Percentiles rank a stretch among this genome's conserved stretches.
Conservation (phyloP, 2,888 invertebrate species). For the Hydriomena furcata region DNA sequence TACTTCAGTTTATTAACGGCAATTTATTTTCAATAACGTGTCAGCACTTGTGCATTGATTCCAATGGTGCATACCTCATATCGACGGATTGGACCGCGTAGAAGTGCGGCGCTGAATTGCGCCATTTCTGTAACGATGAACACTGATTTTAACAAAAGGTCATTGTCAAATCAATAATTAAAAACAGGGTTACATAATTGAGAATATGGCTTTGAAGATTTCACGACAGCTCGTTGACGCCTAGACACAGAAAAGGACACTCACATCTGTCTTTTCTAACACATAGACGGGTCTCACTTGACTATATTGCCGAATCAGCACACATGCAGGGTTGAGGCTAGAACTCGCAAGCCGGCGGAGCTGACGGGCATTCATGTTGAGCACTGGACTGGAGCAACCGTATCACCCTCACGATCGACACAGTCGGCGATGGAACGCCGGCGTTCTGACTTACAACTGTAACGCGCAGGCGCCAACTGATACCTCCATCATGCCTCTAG, state of each 20-base stretch:
- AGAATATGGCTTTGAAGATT: not conserved
- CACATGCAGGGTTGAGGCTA: slow-evolving; percentile 49
- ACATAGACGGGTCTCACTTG: slow-evolving; percentile 78
- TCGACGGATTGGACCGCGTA: slow-evolving; percentile 75
- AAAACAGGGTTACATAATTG: slow-evolving; percentile 5
- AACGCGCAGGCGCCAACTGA: slow-evolving; percentile 75
- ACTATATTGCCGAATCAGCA: slow-evolving; percentile 65
- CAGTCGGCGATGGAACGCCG: slow-evolving; percentile 41
- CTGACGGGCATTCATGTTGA: slow-evolving; percentile 68
- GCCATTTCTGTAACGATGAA: slow-evolving; percentile 74
- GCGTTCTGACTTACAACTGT: slow-evolving; percentile 50
- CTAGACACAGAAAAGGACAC: slow-evolving; percentile 53
- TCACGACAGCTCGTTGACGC: not conserved
- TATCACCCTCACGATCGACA: slow-evolving; percentile 34
- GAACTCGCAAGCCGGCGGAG: slow-evolving; percentile 63
- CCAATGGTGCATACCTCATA: slow-evolving; percentile 62
- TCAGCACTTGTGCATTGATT: slow-evolving; percentile 44
- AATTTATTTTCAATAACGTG: slow-evolving; percentile 63
- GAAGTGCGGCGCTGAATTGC: slow-evolving; percentile 74
- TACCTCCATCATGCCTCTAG: slow-evolving; percentile 49
- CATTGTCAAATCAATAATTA: slow-evolving; percentile 9
- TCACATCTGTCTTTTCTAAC: slow-evolving; percentile 69
- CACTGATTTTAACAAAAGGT: slow-evolving; percentile 17
- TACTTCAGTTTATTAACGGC: slow-evolving; percentile 58
- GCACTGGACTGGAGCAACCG: slow-evolving; percentile 24